These are phyloP conservation scores for Chlorops oryzae DNA, from an alignment of 1,140 invertebrate species.

Conservation along the genomic window DNA sequence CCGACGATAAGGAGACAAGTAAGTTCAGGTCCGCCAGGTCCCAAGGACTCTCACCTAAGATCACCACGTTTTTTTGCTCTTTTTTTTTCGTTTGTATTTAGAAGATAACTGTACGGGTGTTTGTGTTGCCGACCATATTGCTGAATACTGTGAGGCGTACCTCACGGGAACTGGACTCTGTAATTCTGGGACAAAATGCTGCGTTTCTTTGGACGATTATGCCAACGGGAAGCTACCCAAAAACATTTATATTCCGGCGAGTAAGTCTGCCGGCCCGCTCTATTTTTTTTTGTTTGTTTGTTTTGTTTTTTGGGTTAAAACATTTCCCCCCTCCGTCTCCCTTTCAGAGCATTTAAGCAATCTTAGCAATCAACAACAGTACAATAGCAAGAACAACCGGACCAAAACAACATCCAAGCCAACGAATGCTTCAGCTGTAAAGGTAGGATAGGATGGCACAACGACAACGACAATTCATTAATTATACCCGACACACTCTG, in stretches of 20 bases:
- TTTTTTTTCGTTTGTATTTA: neutral
- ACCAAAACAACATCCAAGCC: conserved; percentile 4
- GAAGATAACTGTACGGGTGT: conserved; percentile 63
- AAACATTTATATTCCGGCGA: conserved; percentile 63
- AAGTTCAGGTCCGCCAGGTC: no score
- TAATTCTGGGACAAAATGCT: conserved; percentile 64
- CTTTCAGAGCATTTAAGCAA: conserved; percentile 38
- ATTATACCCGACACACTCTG: no score
- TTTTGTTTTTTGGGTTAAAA: neutral
- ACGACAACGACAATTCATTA: no score
- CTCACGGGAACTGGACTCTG: conserved; percentile 64
- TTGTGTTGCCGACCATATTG: conserved; percentile 72
- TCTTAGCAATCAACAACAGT: conserved; percentile 21
- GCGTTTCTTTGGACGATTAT: conserved; percentile 67
- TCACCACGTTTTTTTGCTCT: neutral
- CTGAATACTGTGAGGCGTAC: conserved; percentile 79
- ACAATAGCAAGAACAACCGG: conserved; percentile 13
- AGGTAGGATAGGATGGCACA: neutral
- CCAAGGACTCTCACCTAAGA: neutral
- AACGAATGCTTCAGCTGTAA: neutral
- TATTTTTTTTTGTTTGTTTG: no score
- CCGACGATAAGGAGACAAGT: conserved; percentile 31
- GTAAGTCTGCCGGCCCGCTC: conserved; percentile 48
- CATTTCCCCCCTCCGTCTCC: neutral
- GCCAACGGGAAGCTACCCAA: conserved; percentile 59